phyloP scores from a whole-genome alignment of 2,888 invertebrate species.

The Scrobipalpa costella region DNA sequence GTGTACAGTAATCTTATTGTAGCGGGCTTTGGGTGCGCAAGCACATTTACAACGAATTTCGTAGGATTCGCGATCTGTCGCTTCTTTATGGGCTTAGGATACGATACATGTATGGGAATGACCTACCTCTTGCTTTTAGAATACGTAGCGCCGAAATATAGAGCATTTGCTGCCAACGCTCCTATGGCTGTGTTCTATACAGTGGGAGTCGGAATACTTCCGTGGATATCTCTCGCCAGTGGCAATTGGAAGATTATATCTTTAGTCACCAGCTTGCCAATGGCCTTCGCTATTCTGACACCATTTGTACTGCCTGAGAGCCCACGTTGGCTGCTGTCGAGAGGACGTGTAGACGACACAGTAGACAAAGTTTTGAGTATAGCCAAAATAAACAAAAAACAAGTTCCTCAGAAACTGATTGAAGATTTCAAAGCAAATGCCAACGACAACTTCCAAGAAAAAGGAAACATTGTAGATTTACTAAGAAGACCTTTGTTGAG shows the following conservation, averaged over 20 bases:
- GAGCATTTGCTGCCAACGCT: constrained; percentile 57
- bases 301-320: constrained; percentile 63
- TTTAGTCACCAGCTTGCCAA: constrained; percentile 58
- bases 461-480: constrained; percentile 46
- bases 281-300: constrained; percentile 51
- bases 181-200: constrained; percentile 59
- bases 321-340: constrained; percentile 62
- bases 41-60: constrained; percentile 46
- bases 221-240: constrained; percentile 63
- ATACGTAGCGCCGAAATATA: constrained; percentile 62
- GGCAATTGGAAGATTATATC: constrained; percentile 59
- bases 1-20: constrained; percentile 54
- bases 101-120: constrained; percentile 68
- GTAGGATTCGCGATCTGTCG: constrained; percentile 53
- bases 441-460: constrained; percentile 36
- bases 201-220: constrained; percentile 45
- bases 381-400: constrained; percentile 54
- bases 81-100: constrained; percentile 63
- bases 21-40: constrained; percentile 49
- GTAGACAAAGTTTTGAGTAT: constrained; percentile 51
- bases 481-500: constrained; percentile 51
- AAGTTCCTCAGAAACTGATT: constrained; percentile 47
- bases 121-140: constrained; percentile 59
- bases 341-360: constrained; percentile 57
- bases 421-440: constrained; percentile 49